These are phyloP conservation scores for Denticeps clupeoides DNA, from an alignment of 2,797 vertebrate species.

Conservation along the genomic window DNA sequence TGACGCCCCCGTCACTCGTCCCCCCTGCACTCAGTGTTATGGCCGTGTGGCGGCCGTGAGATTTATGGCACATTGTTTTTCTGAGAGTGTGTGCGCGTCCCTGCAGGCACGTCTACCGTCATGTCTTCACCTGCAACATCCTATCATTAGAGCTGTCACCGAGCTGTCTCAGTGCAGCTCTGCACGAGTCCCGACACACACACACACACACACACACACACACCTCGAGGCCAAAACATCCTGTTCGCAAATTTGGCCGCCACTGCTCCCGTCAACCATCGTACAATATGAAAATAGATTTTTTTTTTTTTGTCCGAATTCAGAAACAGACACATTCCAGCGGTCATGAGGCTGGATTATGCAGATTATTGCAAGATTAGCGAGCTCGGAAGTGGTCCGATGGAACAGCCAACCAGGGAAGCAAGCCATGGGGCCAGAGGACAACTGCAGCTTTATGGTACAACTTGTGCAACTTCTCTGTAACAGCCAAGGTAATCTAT, in stretches of 20 bases:
- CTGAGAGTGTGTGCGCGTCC: conserved; percentile 40
- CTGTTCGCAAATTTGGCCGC: conserved; percentile 46
- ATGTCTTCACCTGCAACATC: conserved; percentile 55
- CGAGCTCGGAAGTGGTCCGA: too few relatives aligned
- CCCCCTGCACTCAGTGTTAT: conserved; percentile 39
- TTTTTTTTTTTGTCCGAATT: conserved; percentile 7
- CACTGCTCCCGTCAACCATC: too few relatives aligned
- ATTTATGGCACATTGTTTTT: conserved; percentile 54
- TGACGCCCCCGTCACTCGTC: background rate
- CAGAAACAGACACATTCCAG: conserved; percentile 14
- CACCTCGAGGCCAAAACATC: conserved; percentile 54
- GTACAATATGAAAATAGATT: too few relatives aligned
- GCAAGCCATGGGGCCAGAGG: too few relatives aligned
- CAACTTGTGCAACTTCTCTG: too few relatives aligned
- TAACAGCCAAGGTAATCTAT: too few relatives aligned
- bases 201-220: conserved; percentile 21
- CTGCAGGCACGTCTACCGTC: conserved; percentile 35
- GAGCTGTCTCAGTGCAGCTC: conserved; percentile 46
- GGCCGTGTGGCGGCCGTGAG: conserved; percentile 67
- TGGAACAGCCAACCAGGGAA: too few relatives aligned
- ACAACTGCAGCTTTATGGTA: too few relatives aligned
- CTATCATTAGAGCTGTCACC: conserved; percentile 62
- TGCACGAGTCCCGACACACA: conserved; percentile 58
- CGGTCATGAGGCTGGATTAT: too few relatives aligned
- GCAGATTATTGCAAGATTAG: too few relatives aligned